Evolutionary conservation across 2,888 invertebrate species (phyloP), one percentile per base, ranked within the genome.

Genomic region (Galerucella calmariensis): DNA sequence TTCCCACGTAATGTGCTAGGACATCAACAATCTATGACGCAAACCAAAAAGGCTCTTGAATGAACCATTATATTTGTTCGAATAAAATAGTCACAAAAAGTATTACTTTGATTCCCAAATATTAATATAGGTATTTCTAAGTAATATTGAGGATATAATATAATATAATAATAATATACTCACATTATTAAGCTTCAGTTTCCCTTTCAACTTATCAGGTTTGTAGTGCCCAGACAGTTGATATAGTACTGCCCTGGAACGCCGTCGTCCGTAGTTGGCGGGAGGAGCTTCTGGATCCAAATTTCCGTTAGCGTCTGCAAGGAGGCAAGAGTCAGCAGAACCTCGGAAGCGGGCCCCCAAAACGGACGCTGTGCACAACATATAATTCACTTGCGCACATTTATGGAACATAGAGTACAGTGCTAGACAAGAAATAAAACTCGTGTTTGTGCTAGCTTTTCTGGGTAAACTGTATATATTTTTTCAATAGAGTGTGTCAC

Each of bases 181-280:
- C 90, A 97, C 97, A 90, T 96, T 97, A 89, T 97, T 97, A 83
- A 97, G 91, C 90, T 97, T 97, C 84, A 97, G 91, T 90, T 97
- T 97, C 81, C 94, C 94, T 90, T 97, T 95, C 89, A 93, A 93
- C 87, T 95, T 95, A 88, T 97, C 97, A 86, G 96, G 96, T 88
- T 96, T 97, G 89, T 97, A 98, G 89, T 97, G 97, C 79, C 98
- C 98, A 82, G 97, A 97, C 83, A 98, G 92, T 89, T 98, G 97
- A 90, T 98, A 98, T 78, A 98, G 93, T 75, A 98, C 97, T 61
- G 98, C 98, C 85, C 98, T 91, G 86, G 97, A 97, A 84, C 98
- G 92, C 85, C 98, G 91, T 81, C 97, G 90, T 82, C 96, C 96
- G 90, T 97, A 97, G 90, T 96, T 96, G 84, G 94, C 93, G 83